Evolutionary conservation across 2,888 invertebrate species (phyloP), one percentile per base, ranked within the genome.

Genomic region (Galerucella calmariensis): DNA sequence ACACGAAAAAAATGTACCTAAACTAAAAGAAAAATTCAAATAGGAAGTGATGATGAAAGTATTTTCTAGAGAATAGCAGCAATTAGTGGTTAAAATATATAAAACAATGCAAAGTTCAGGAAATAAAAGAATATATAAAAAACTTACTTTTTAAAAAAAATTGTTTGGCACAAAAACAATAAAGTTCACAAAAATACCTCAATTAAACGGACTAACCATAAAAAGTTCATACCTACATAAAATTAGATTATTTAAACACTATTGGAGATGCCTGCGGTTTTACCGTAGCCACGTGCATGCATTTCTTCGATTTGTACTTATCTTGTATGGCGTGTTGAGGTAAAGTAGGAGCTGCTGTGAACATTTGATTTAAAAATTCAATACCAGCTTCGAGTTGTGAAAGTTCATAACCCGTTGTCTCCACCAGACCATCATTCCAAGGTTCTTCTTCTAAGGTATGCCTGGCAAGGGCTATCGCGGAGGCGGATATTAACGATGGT

Each of bases 271-370:
- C 76, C 1, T 75, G 80, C 8, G 83, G 81, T 35, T 75, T 61
- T 46, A 82, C 67, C 46, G 80, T 78, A 0, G 86, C 83, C 0
- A 88, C 87, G 69, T 86, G 84, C 74, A 86, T 79, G 76, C 83
- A 94, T 92, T 94, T 94, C 86, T 90, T 91, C 80, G 88, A 89
- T 87, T 93, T 95, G 89, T 96, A 98, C 88, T 97, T 98, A 84
- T 97, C 97, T 79, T 92, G 92, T 79, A 97, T 94, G 66, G 97
- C 96, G 86, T 94, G 94, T 85, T 97, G 96, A 56, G 92, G 91
- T 80, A 74, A 70, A 16, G 74, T 77, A 12, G 75, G 74, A 24
- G 79, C 79, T 5, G 56, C 20, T 1, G 41, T 86, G 85, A 95
- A 95, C 14, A 94, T 91, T 81, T 91, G 90, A 73, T 92, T 91